phyloP scores from a whole-genome alignment of 2,797 vertebrate species.

The Molossus molossus region DNA sequence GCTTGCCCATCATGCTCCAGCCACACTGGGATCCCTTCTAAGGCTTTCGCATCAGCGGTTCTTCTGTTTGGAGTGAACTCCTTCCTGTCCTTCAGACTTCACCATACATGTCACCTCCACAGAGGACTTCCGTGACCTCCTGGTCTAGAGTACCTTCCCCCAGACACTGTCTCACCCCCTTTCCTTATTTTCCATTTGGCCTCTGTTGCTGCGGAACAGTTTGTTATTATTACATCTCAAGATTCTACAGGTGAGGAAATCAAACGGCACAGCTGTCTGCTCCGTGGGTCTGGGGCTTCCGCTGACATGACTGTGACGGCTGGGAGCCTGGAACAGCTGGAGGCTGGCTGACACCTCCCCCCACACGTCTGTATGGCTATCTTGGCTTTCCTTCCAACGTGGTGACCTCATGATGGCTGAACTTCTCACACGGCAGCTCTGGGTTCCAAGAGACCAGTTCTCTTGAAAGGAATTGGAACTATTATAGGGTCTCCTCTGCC shows the following conservation, averaged over 20 bases:
- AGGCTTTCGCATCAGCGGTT: neutral
- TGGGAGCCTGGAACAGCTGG: neutral
- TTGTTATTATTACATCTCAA: neutral
- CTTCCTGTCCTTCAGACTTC: slow-evolving; percentile 3
- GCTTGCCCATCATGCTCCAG: neutral
- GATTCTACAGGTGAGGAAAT: neutral
- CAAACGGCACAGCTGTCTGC: neutral
- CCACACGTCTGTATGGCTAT: neutral
- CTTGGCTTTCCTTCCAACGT: slow-evolving; percentile 48
- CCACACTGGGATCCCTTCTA: neutral
- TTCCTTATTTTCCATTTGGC: neutral
- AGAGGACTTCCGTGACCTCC: neutral
- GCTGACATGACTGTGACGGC: neutral
- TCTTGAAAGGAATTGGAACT: neutral
- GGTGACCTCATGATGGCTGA: neutral
- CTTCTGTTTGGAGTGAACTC: neutral
- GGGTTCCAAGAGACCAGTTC: neutral
- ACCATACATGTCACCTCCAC: neutral
- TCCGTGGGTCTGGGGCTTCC: neutral
- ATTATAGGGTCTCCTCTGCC: neutral
- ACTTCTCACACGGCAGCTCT: neutral
- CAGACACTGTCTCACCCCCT: neutral
- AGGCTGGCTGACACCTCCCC: neutral
- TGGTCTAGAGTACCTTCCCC: neutral
- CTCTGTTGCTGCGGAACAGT: neutral